phyloP scores from a whole-genome alignment of 2,888 invertebrate genomes.

The Alitta virens region DNA sequence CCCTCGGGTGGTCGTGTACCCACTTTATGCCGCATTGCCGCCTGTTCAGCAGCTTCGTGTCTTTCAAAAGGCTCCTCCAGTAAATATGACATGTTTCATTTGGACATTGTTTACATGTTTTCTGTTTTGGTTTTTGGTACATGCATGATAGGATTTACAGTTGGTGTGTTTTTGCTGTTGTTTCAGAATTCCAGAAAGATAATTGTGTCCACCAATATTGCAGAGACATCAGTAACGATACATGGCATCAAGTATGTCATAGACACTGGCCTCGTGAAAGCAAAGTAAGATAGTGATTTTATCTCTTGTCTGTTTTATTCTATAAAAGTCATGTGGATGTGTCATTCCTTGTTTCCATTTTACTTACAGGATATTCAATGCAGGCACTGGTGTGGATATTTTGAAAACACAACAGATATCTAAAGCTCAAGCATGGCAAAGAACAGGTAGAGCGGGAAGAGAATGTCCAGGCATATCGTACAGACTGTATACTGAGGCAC shows the following conservation, averaged over 20 bases:
- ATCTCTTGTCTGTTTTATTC: no score
- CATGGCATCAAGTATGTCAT: conserved; percentile 83
- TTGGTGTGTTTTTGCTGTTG: not conserved
- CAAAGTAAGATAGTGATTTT: no score
- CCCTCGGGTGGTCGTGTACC: conserved; percentile 74
- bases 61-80: conserved; percentile 57
- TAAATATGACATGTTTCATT: conserved; percentile 4
- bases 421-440: conserved; percentile 89
- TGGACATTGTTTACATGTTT: no score
- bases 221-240: conserved; percentile 66
- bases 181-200: conserved; percentile 58
- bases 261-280: conserved; percentile 89
- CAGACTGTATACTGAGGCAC: conserved; percentile 76
- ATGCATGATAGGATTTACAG: not conserved
- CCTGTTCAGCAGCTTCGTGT: conserved; percentile 60
- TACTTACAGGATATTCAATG: conserved; percentile 68
- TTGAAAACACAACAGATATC: conserved; percentile 79
- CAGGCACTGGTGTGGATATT: conserved; percentile 78
- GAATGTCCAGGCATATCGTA: conserved; percentile 81
- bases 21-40: conserved; percentile 63
- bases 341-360: no score
- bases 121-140: no score
- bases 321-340: no score
- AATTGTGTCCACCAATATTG: conserved; percentile 64
- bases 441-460: conserved; percentile 88